Conservation (phyloP, 2,888 invertebrate genomes). For the Phania funesta region DNA sequence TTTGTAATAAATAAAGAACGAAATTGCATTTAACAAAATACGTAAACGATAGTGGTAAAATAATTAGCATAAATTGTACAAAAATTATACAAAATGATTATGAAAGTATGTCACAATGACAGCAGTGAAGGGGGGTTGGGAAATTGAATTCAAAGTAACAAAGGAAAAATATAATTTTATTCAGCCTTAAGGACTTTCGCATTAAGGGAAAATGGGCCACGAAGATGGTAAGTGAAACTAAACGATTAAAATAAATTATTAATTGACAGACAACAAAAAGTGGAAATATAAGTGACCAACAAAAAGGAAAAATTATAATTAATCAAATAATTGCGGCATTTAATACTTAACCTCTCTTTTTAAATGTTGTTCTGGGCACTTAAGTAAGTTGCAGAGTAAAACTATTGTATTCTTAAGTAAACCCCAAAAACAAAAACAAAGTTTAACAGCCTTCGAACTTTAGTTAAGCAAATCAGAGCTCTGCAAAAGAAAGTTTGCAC, state of each 20-base stretch:
- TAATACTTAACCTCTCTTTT: neutral
- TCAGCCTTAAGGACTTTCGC: conserved; percentile 11
- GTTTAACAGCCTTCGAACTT: too few relatives aligned
- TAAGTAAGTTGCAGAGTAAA: too few relatives aligned
- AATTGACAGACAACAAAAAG: neutral
- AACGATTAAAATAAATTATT: neutral
- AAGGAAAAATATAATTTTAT: conserved; percentile 16
- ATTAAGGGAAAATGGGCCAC: too few relatives aligned
- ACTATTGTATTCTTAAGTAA: too few relatives aligned
- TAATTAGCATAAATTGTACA: conserved; percentile 54
- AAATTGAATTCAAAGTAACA: conserved; percentile 30
- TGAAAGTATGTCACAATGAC: neutral
- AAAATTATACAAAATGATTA: conserved; percentile 18
- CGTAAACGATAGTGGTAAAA: conserved; percentile 54
- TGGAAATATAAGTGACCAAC: conserved; percentile 12
- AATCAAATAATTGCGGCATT: conserved; percentile 43
- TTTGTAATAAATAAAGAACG: conserved; percentile 2
- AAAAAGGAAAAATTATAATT: conserved; percentile 57
- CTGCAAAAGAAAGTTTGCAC: too few relatives aligned
- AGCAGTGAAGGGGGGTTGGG: too few relatives aligned
- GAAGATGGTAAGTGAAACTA: too few relatives aligned
- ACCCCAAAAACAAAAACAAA: too few relatives aligned
- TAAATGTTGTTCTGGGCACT: too few relatives aligned
- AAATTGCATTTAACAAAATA: conserved; percentile 18
- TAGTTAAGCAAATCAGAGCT: too few relatives aligned